phyloP scores from a whole-genome alignment of 2,888 invertebrate species.

The Lycia hirtaria region DNA sequence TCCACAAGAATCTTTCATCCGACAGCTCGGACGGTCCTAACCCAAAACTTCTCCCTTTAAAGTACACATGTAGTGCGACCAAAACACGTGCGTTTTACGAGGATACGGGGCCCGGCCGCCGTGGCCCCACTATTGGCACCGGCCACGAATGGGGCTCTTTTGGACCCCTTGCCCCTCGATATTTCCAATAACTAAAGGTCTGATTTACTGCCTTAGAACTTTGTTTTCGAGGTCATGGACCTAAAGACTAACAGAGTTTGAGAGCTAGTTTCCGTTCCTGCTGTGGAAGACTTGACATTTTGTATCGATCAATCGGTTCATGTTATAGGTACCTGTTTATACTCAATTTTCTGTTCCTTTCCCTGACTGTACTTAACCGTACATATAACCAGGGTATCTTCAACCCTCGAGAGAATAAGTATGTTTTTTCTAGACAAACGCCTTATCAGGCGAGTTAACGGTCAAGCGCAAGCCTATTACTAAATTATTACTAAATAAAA shows the following conservation, averaged over 20 bases:
- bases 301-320: too few species aligned
- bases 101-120: conserved; percentile 31
- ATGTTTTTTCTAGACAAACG: too few species aligned
- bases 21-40: conserved; percentile 72
- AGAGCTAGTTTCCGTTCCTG: too few species aligned
- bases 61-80: conserved; percentile 75
- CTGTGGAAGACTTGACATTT: too few species aligned
- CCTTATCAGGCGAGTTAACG: too few species aligned
- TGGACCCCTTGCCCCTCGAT: conserved; percentile 52
- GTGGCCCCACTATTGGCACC: conserved; percentile 71
- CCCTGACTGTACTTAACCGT: too few species aligned
- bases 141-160: conserved; percentile 66
- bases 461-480: too few species aligned
- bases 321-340: too few species aligned
- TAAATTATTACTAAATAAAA: too few species aligned
- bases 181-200: conserved; percentile 40
- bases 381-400: too few species aligned
- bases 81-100: conserved; percentile 83
- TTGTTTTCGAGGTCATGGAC: conserved; percentile 17
- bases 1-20: conserved; percentile 52
- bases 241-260: not conserved
- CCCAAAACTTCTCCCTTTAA: conserved; percentile 79
- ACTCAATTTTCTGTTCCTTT: too few species aligned
- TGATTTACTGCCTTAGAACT: conserved; percentile 28
- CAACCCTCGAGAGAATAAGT: too few species aligned